Evolutionary conservation across 2,113 vertebrate species (phyloP).

Genomic region (Cyprinodon brontotheroides): DNA sequence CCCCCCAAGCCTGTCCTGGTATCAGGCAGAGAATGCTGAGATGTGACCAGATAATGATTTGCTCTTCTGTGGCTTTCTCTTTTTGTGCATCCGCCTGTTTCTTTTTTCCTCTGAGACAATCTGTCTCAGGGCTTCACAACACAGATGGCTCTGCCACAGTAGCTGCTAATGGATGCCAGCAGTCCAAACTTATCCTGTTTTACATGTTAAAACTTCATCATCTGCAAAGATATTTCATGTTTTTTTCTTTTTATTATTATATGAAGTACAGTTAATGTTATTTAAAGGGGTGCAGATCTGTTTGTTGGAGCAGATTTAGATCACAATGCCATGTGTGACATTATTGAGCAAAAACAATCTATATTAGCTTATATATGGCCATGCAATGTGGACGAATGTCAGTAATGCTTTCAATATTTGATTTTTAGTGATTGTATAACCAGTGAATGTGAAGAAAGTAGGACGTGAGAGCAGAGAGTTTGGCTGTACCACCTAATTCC

Average conservation of each 20-base stretch:
- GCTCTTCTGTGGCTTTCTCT: conserved; percentile 70
- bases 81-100: conserved; percentile 65
- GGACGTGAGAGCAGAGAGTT: conserved; percentile 20
- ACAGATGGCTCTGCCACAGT: conserved; percentile 70
- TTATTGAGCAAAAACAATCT: conserved; percentile 21
- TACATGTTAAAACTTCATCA: neutral
- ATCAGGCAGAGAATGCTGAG: conserved; percentile 63
- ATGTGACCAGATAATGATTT: conserved; percentile 72
- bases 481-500: conserved; percentile 19
- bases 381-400: conserved; percentile 13
- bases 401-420: conserved; percentile 9
- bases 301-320: conserved; percentile 7
- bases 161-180: conserved; percentile 32
- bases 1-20: conserved; percentile 39
- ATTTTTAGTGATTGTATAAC: neutral
- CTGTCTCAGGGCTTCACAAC: conserved; percentile 47
- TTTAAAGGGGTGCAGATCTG: neutral
- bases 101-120: conserved; percentile 64
- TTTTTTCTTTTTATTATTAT: neutral
- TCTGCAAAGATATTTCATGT: neutral
- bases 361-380: conserved; percentile 22
- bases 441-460: conserved; percentile 11
- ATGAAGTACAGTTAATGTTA: neutral
- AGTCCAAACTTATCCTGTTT: conserved; percentile 1
- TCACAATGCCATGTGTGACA: conserved; percentile 18